These are phyloP conservation scores for Drosophila watanabei DNA, from an alignment of 1,140 invertebrate species.

Conservation along the genomic window DNA sequence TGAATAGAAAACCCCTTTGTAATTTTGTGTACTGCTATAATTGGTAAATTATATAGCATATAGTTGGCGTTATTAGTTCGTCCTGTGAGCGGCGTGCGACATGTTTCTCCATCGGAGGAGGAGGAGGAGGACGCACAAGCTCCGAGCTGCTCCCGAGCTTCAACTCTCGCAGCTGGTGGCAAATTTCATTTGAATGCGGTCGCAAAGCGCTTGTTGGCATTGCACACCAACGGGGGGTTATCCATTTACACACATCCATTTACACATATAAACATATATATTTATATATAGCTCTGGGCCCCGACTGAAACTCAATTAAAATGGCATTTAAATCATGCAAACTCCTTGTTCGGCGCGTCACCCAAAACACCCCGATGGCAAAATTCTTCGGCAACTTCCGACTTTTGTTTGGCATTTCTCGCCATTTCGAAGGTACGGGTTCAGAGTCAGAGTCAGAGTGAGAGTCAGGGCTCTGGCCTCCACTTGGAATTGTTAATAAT, in stretches of 20 bases:
- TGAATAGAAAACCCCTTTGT: background rate
- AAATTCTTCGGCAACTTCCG: constrained; percentile 65
- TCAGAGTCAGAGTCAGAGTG: background rate
- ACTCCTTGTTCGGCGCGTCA: constrained; percentile 58
- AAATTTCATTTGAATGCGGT: constrained; percentile 77
- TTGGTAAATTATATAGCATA: background rate
- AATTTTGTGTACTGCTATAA: background rate
- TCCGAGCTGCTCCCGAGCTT: constrained; percentile 2
- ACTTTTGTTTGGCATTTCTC: constrained; percentile 18
- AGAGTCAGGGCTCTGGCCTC: constrained; percentile 1
- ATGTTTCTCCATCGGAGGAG: constrained; percentile 32
- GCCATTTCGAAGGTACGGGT: background rate
- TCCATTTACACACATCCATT: background rate
- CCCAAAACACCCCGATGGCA: constrained; percentile 48
- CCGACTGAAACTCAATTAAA: constrained; percentile 74
- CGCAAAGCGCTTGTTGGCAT: constrained; percentile 73
- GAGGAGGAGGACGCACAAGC: constrained; percentile 8
- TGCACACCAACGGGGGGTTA: constrained; percentile 69
- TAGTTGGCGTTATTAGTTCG: constrained; percentile 47
- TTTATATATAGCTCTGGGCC: constrained; percentile 9
- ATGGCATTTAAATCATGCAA: constrained; percentile 82
- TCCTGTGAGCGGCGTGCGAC: constrained; percentile 71
- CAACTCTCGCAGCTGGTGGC: constrained; percentile 64
- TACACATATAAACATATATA: background rate
- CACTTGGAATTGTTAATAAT: constrained; percentile 78